Conservation (phyloP, 2,888 invertebrate genomes). For the Drymonia ruficornis region DNA sequence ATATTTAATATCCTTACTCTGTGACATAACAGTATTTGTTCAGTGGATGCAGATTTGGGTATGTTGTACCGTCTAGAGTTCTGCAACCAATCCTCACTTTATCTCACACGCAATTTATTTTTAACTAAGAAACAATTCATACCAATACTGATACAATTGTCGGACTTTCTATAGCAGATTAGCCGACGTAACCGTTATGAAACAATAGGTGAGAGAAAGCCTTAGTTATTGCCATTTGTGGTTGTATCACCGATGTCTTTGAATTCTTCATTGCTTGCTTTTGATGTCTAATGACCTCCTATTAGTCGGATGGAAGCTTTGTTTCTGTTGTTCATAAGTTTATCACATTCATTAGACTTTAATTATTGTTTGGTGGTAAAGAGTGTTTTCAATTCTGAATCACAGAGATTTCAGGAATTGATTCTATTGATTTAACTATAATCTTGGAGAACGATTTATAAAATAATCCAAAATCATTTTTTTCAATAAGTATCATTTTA, state of each 20-base stretch:
- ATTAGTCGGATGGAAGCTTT: slow-evolving; percentile 21
- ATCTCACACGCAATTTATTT: background rate
- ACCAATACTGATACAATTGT: slow-evolving; percentile 54
- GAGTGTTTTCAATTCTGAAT: background rate
- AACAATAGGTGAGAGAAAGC: slow-evolving; percentile 69
- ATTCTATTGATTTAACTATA: too few species aligned
- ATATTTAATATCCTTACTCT: too few species aligned
- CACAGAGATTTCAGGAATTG: too few species aligned
- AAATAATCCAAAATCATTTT: too few species aligned
- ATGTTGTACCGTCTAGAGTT: too few species aligned
- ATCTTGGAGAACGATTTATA: too few species aligned
- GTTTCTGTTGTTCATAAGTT: slow-evolving; percentile 22
- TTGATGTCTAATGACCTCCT: slow-evolving; percentile 22
- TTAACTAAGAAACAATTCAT: slow-evolving; percentile 21
- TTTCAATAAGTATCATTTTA: too few species aligned
- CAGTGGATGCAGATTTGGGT: too few species aligned
- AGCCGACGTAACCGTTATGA: slow-evolving; percentile 66
- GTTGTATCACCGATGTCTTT: slow-evolving; percentile 34
- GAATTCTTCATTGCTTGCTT: slow-evolving; percentile 21
- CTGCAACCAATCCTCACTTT: background rate
- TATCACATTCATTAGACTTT: slow-evolving; percentile 1
- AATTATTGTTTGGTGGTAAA: background rate
- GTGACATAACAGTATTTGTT: too few species aligned
- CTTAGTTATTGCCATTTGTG: slow-evolving; percentile 51
- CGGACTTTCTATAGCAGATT: slow-evolving; percentile 69